A percentile compares a stretch with the other conserved stretches of the same genome.
Evolutionary conservation across 1,140 invertebrate genomes (phyloP).

Genomic region (Habropoda laboriosa): DNA sequence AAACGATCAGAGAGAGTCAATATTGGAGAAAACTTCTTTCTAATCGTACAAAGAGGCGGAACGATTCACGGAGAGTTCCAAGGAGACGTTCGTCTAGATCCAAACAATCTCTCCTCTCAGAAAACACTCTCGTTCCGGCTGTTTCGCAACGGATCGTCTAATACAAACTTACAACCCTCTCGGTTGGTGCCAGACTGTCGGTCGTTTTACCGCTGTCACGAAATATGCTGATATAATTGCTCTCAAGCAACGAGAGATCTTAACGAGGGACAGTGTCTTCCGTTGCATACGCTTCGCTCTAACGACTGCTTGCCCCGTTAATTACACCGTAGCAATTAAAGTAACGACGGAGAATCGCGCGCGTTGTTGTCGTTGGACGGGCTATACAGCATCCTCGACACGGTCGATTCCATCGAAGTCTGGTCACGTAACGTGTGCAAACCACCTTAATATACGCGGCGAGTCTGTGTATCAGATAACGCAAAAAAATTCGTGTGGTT

Average conservation of each 20-base stretch:
- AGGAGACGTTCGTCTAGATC: background rate
- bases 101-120: background rate
- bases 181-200: constrained; percentile 6
- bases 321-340: constrained; percentile 42
- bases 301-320: constrained; percentile 17
- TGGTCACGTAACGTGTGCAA: background rate
- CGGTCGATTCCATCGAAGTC: background rate
- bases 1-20: too few species aligned
- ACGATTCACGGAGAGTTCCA: too few species aligned
- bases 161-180: constrained; percentile 7
- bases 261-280: constrained; percentile 19
- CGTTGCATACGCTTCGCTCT: background rate
- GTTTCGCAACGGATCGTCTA: background rate
- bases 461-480: too few species aligned
- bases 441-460: background rate
- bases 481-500: too few species aligned
- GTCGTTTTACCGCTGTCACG: background rate
- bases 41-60: too few species aligned
- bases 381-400: background rate
- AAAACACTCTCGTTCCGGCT: background rate
- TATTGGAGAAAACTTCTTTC: too few species aligned
- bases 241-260: background rate
- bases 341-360: background rate
- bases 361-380: background rate
- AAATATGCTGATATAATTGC: constrained; percentile 41